These are phyloP conservation scores for Procambarus virginalis DNA, from an alignment of 1,140 invertebrate genomes.

Conservation along the genomic window DNA sequence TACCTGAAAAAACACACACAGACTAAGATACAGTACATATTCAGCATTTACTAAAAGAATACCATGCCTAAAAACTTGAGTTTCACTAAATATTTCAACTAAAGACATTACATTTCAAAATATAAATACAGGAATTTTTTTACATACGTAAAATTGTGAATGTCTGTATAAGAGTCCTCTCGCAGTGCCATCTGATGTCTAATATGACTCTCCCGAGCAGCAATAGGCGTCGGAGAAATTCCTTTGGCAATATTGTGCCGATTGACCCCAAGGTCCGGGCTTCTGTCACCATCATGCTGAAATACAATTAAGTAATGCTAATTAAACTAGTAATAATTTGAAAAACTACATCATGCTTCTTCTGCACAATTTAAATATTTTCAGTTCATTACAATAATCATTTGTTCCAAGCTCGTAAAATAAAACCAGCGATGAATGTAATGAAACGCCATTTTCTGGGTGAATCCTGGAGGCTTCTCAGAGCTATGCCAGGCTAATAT, in stretches of 20 bases:
- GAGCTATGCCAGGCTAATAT: no score
- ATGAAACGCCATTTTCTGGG: no score
- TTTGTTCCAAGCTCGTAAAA: no score
- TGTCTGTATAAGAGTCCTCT: slow-evolving; percentile 88
- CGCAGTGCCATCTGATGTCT: slow-evolving; percentile 85
- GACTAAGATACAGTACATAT: no score
- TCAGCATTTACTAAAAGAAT: no score
- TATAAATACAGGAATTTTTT: background rate
- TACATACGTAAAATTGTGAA: slow-evolving; percentile 81
- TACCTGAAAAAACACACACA: slow-evolving; percentile 71
- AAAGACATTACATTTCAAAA: background rate
- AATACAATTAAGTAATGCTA: background rate
- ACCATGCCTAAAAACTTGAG: slow-evolving; percentile 72
- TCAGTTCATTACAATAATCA: no score
- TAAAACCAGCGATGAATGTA: no score
- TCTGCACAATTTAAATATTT: no score
- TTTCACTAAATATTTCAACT: no score
- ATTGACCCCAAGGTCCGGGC: slow-evolving; percentile 57
- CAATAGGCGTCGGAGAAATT: slow-evolving; percentile 78
- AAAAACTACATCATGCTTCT: slow-evolving; percentile 72
- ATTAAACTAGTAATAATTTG: no score
- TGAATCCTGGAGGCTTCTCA: no score
- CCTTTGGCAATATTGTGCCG: slow-evolving; percentile 76
- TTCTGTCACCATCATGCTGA: slow-evolving; percentile 48
- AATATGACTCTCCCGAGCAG: slow-evolving; percentile 86